phyloP scores from a whole-genome alignment of 1,140 invertebrate species.

The Sycophila sp. region DNA sequence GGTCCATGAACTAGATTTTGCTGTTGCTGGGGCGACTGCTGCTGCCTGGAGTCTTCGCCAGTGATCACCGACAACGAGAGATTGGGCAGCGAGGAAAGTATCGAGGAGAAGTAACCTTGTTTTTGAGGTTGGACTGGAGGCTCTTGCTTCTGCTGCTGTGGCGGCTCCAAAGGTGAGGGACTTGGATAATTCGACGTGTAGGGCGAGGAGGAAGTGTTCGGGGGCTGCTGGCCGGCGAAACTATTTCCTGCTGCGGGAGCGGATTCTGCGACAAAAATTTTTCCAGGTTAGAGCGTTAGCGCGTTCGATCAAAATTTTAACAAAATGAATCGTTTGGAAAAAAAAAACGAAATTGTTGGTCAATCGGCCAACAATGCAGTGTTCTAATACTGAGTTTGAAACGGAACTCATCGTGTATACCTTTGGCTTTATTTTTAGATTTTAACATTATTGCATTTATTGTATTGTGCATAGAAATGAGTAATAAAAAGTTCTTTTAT shows the following conservation, averaged over 20 bases:
- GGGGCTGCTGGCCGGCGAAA: slow-evolving; percentile 48
- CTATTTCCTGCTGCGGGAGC: slow-evolving; percentile 46
- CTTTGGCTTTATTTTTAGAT: too few relatives aligned
- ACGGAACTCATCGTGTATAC: too few relatives aligned
- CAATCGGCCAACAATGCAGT: too few relatives aligned
- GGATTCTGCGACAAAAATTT: slow-evolving; percentile 51
- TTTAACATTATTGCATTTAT: neutral
- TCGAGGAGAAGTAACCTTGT: slow-evolving; percentile 58
- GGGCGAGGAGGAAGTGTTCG: neutral
- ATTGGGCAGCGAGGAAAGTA: slow-evolving; percentile 59
- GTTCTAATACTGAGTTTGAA: too few relatives aligned
- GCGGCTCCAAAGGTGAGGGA: neutral
- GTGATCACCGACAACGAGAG: slow-evolving; percentile 52
- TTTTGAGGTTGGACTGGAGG: slow-evolving; percentile 49
- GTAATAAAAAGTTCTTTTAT: neutral
- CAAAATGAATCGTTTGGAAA: too few relatives aligned
- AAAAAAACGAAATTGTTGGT: too few relatives aligned
- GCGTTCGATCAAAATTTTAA: too few relatives aligned
- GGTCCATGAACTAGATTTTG: neutral
- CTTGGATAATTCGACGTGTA: neutral
- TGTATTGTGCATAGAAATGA: neutral
- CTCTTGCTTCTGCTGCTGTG: slow-evolving; percentile 39
- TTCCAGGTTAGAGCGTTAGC: too few relatives aligned
- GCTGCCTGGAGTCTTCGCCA: slow-evolving; percentile 32
- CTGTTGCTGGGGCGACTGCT: slow-evolving; percentile 11